Evolutionary conservation across 2,888 invertebrate genomes (phyloP), one percentile per base, ranked within the genome.

Genomic region (Anoplius nigerrimus): DNA sequence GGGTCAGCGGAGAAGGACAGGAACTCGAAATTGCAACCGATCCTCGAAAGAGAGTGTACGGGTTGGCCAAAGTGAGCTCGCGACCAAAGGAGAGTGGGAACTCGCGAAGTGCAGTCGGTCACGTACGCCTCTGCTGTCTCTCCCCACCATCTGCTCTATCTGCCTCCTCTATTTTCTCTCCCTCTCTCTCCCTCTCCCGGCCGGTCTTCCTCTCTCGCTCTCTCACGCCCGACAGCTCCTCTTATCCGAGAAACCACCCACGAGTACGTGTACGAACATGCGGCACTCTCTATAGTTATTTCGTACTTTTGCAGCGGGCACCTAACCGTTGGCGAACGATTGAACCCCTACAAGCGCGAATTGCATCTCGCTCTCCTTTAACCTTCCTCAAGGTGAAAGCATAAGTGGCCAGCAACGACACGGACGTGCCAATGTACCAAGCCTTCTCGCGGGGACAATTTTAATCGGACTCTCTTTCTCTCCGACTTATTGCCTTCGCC

Each of bases 121-220:
- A 90, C 90, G 90, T 90, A 90, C 86, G 89, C 90, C 88, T 80
- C 81, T 48, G 67, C 53, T 62, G 51, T 21, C 74, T 64, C 61
- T 66, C 60, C 58, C 42, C 58, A 51, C 66, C 62, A 51, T 69
- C 46, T 18, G 22, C 55, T 16, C n/a, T 43, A 18, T 54, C 3
- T 46, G 45, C 42, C 56, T 22, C 52, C 52, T 18, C 53, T 61
- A 48, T 56, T 61, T 64, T 66, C 62, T 64, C 66, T 58, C 63
- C 61, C 56, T 67, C 62, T 62, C 65, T 72, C 54, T 46, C 57
- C 13, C 52, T 11, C 2, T 11, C 20, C 27, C 34, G 11, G 15
- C 22, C 48, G 20, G 4, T 22, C 34, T 16, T 20, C 59, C 55
- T 66, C 66, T 71, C 72, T 70, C 65, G 65, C 70, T 68, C 66